These are phyloP conservation scores for Tetraodon nigroviridis DNA, from an alignment of 2,113 vertebrate species.

Conservation along the genomic window DNA sequence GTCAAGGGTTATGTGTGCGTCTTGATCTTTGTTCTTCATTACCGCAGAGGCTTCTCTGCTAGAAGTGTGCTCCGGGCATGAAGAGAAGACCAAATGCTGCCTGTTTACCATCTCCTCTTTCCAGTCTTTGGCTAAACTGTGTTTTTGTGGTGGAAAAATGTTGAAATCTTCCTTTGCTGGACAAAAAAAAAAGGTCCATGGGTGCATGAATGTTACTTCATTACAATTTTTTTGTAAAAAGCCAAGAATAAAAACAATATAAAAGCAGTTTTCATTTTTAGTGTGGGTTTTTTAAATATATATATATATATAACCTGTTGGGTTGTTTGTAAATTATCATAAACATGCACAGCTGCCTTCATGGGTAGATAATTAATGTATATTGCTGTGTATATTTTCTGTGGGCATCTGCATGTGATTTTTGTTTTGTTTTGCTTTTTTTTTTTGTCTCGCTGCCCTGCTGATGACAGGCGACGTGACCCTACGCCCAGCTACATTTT, in stretches of 20 bases:
- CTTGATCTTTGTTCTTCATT: slow-evolving; percentile 46
- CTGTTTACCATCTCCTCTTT: slow-evolving; percentile 38
- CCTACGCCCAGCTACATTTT: too few relatives aligned
- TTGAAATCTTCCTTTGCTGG: slow-evolving; percentile 57
- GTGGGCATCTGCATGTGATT: too few relatives aligned
- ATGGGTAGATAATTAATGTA: too few relatives aligned
- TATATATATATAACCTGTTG: too few relatives aligned
- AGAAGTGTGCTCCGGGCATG: slow-evolving; percentile 46
- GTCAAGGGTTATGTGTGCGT: slow-evolving; percentile 39
- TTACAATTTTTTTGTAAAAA: not conserved
- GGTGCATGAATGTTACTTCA: not conserved
- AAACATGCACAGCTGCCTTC: too few relatives aligned
- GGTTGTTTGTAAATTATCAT: too few relatives aligned
- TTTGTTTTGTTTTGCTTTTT: too few relatives aligned
- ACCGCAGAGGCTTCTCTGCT: slow-evolving; percentile 22
- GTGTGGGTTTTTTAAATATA: too few relatives aligned
- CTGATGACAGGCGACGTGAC: too few relatives aligned
- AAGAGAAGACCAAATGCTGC: slow-evolving; percentile 50
- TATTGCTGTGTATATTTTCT: too few relatives aligned
- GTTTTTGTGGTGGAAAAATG: slow-evolving; percentile 14
- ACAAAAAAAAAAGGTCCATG: slow-evolving; percentile 32
- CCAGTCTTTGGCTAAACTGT: slow-evolving; percentile 1
- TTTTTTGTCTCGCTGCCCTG: too few relatives aligned
- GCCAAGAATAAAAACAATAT: not conserved
- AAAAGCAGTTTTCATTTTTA: not conserved